Evolutionary conservation across 1,140 invertebrate genomes (phyloP), one percentile per base, ranked within the genome.

Genomic region (Drosophila parabipectinata): DNA sequence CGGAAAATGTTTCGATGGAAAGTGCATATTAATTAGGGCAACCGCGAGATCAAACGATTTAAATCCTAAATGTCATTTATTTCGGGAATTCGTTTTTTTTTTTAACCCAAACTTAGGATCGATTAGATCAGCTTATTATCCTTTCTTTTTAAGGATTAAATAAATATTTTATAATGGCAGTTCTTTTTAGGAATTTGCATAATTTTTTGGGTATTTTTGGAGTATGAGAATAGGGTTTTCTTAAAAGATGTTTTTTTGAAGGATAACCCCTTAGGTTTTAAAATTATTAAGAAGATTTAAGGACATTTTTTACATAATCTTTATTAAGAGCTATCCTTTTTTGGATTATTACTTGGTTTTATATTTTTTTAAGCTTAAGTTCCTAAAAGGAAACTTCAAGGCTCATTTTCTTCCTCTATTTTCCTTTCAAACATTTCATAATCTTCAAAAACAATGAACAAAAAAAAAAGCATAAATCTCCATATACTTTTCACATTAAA

Each of bases 1-100:
- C 14, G 39, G 24, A 30, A 57, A 41, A 9, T 12, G 10, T 21
- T 10, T 15, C 26, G 5, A 21, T 21, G 55, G 26, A 41, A 41
- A 26, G 55, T 37, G 57, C 64, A 69, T 32, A 50, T 26, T 32
- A 32, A 41, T 55, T 39, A 10, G 2, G 45, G 44, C n/a, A 69
- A 69, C 63, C 66, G 51, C 66, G 54, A 5, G 45, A 28, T 57
- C 62, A 61, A 39, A 34, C 32, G 15, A 26, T 12, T 50, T n/a
- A 4, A 34, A 34, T 44, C 34, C 34, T 28, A 34, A 30, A 30
- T 15, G 53, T 28, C 12, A 30, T 37, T 10, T 28, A 30, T 6
- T 30, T 9, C n/a, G 10, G 37, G 14, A 6, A 4, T 21, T 41
- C 24, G 14, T 18, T 63, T 6, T 28, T 28, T 28, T 28, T 28